A percentile compares a stretch with the other conserved stretches of the same genome.
phyloP scores from a whole-genome alignment of 2,797 vertebrate species.

The Lepilemur ruficaudatus region DNA sequence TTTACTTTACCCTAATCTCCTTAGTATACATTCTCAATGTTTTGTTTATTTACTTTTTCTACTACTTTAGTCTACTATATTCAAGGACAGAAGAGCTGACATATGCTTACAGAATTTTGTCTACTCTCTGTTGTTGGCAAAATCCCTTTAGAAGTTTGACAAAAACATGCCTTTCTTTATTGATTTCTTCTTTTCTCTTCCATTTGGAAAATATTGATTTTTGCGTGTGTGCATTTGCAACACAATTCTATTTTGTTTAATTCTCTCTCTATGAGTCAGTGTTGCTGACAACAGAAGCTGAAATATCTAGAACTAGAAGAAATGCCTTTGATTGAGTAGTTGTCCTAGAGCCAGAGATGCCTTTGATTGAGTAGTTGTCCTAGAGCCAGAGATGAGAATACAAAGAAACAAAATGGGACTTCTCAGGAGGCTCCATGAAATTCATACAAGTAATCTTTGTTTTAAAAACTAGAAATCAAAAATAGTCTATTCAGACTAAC shows the following conservation, averaged over 20 bases:
- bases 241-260: conserved; percentile 50
- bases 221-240: conserved; percentile 16
- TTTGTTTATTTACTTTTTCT: not conserved
- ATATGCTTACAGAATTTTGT: conserved; percentile 14
- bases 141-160: conserved; percentile 49
- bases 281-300: not conserved
- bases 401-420: not conserved
- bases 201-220: conserved; percentile 66
- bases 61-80: not conserved
- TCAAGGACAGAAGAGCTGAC: not conserved
- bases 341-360: not conserved
- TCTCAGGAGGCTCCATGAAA: not conserved
- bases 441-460: not conserved
- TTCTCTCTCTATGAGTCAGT: conserved; percentile 48
- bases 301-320: conserved; percentile 36
- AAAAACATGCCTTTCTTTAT: conserved; percentile 42
- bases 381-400: not conserved
- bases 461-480: conserved; percentile 33
- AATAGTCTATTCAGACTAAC: not conserved
- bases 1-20: not conserved
- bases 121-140: not conserved
- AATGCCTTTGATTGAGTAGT: not conserved
- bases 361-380: not conserved
- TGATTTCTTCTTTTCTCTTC: conserved; percentile 57
- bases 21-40: not conserved